A percentile compares a stretch with the other conserved stretches of the same genome.
These are phyloP conservation scores for Campylomormyrus numenius DNA, from an alignment of 2,113 vertebrate genomes.

Conservation along the genomic window DNA sequence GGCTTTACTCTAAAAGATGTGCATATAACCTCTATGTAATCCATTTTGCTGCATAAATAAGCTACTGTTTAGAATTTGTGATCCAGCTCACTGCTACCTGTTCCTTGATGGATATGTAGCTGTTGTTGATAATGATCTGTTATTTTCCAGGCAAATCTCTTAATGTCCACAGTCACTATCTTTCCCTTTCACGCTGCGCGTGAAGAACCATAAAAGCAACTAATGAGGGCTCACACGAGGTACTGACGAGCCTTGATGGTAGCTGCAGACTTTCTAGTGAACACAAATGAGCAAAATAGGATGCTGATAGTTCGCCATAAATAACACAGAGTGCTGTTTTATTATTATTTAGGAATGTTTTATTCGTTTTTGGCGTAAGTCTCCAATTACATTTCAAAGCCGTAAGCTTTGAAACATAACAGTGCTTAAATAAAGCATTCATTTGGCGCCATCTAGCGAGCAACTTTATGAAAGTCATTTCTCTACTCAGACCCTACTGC, in stretches of 20 bases:
- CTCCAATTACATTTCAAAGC: not conserved
- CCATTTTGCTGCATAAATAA: not conserved
- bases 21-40: not conserved
- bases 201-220: not conserved
- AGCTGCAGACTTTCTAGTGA: not conserved
- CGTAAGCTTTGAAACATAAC: not conserved
- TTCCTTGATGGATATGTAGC: not conserved
- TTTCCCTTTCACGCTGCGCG: not conserved
- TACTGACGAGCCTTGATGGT: not conserved
- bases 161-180: not conserved
- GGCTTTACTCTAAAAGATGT: not conserved
- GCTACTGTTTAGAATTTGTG: not conserved
- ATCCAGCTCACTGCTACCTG: not conserved
- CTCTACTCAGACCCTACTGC: not conserved
- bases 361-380: not conserved
- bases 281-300: not conserved
- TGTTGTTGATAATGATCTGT: not conserved
- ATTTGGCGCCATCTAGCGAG: slow-evolving; percentile 1
- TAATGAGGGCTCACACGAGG: not conserved
- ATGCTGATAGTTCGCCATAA: not conserved
- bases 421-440: not conserved
- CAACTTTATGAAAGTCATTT: not conserved
- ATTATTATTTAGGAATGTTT: not conserved
- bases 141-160: not conserved
- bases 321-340: not conserved